Evolutionary conservation across 2,888 invertebrate genomes (phyloP).

Genomic region (Diaprepes abbreviatus): DNA sequence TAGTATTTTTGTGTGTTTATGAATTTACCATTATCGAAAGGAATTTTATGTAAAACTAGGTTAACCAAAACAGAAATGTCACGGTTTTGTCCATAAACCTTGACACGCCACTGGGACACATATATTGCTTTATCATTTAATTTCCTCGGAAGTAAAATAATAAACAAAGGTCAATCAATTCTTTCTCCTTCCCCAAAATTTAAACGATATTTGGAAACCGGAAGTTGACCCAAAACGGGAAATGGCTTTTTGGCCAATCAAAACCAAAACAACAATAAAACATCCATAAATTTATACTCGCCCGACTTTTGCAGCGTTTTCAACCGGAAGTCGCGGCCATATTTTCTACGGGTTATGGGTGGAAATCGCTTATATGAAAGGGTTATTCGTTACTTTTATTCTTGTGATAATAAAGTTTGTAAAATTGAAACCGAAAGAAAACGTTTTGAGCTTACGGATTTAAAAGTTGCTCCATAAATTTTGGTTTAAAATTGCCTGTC

Average conservation of each 20-base stretch:
- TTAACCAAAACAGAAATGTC: too few species aligned
- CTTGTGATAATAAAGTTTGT: constrained; percentile 30
- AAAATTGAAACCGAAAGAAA: constrained; percentile 29
- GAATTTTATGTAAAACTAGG: too few species aligned
- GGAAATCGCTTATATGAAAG: constrained; percentile 27
- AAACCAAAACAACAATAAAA: constrained; percentile 38
- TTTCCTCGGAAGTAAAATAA: not conserved
- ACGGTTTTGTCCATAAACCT: too few species aligned
- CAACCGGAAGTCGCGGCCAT: constrained; percentile 40
- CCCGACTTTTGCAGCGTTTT: constrained; percentile 37
- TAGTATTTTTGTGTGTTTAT: too few species aligned
- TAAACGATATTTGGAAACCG: constrained; percentile 27
- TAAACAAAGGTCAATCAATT: constrained; percentile 15
- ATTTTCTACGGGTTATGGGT: constrained; percentile 29
- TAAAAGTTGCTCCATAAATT: constrained; percentile 16
- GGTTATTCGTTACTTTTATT: constrained; percentile 31
- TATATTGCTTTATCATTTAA: not conserved
- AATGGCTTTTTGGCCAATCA: constrained; percentile 31
- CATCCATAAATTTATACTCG: constrained; percentile 33
- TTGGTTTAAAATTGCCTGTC: not conserved
- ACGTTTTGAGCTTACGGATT: constrained; percentile 3
- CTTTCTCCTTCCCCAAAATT: constrained; percentile 13
- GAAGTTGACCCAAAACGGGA: constrained; percentile 37
- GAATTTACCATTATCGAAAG: too few species aligned
- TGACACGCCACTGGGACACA: too few species aligned